Evolutionary conservation across 2,888 invertebrate genomes (phyloP).

Genomic region (Rutpela maculata): DNA sequence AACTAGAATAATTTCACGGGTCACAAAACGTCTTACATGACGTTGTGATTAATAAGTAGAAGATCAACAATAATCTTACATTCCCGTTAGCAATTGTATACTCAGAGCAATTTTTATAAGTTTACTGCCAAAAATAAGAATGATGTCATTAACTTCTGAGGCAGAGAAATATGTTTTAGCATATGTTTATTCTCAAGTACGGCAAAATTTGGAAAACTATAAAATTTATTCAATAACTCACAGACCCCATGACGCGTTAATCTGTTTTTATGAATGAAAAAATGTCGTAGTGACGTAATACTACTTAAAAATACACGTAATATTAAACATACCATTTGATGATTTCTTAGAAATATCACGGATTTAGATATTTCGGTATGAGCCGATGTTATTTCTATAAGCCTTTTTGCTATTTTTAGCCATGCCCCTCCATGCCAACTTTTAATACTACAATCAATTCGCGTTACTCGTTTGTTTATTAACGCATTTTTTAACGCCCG

Average conservation of each 20-base stretch:
- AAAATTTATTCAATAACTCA: slow-evolving; percentile 4
- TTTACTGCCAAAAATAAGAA: no score
- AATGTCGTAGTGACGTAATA: slow-evolving; percentile 39
- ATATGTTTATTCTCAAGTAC: slow-evolving; percentile 9
- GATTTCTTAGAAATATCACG: slow-evolving; percentile 36
- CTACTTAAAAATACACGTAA: slow-evolving; percentile 40
- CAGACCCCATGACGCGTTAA: slow-evolving; percentile 19
- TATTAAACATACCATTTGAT: slow-evolving; percentile 36
- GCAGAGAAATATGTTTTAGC: background rate
- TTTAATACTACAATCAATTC: slow-evolving; percentile 45
- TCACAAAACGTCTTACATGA: no score
- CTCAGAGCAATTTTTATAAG: no score
- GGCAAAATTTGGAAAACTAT: slow-evolving; percentile 26
- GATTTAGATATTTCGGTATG: slow-evolving; percentile 37
- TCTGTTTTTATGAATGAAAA: slow-evolving; percentile 44
- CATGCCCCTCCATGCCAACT: slow-evolving; percentile 23
- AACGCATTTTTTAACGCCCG: slow-evolving; percentile 34
- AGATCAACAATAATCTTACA: no score
- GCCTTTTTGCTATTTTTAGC: slow-evolving; percentile 39
- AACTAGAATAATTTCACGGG: no score
- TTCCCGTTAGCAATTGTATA: no score
- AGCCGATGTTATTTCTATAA: slow-evolving; percentile 38
- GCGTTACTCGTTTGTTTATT: slow-evolving; percentile 47
- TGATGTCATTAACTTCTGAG: background rate
- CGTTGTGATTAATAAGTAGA: no score